phyloP scores from a whole-genome alignment of 2,113 vertebrate genomes.

The Glaucomys volans region DNA sequence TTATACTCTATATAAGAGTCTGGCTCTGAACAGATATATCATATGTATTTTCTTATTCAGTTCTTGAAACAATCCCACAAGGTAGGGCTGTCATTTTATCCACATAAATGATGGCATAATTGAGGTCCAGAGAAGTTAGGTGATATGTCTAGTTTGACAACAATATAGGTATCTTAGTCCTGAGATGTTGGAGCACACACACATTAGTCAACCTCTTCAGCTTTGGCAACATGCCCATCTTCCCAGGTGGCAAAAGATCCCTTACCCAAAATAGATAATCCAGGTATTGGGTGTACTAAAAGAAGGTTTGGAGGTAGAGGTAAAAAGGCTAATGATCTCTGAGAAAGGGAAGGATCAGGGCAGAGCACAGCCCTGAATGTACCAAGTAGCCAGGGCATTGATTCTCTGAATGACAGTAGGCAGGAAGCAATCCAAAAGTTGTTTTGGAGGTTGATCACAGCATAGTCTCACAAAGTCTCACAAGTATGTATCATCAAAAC shows the following conservation, averaged over 20 bases:
- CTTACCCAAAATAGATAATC: background rate
- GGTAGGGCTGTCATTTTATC: conserved; percentile 3
- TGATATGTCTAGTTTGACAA: background rate
- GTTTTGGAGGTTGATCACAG: conserved; percentile 15
- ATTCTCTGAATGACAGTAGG: conserved; percentile 39
- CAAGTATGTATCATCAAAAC: background rate
- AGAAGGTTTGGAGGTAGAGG: background rate
- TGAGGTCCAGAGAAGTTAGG: background rate
- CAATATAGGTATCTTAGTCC: background rate
- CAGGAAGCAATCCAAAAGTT: background rate
- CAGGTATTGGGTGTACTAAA: background rate
- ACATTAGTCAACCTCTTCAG: background rate
- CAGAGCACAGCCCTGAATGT: background rate
- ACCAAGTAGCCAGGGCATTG: background rate
- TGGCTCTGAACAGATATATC: conserved; percentile 9
- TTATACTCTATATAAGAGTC: background rate
- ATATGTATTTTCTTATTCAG: background rate
- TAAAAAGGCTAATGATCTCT: background rate
- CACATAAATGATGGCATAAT: background rate
- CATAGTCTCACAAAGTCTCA: background rate
- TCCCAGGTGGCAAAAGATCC: conserved; percentile 4
- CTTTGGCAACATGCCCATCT: background rate
- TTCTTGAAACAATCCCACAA: conserved; percentile 3
- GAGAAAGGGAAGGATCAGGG: background rate
- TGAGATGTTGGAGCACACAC: background rate